These are phyloP conservation scores for Clusia tigrina DNA, from an alignment of 2,888 invertebrate genomes.

Conservation along the genomic window DNA sequence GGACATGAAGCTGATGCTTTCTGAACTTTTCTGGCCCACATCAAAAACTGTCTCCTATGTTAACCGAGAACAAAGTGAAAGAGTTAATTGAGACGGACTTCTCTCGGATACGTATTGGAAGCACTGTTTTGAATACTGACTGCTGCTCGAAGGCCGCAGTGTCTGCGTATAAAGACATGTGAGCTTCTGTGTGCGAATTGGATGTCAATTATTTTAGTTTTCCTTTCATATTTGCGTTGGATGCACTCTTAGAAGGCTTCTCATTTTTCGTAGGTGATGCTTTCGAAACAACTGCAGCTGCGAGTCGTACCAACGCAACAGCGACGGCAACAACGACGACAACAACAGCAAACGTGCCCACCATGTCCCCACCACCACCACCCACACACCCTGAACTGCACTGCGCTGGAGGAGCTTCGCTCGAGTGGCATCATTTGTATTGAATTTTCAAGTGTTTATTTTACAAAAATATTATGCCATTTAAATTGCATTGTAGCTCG, in stretches of 20 bases:
- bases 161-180: no score
- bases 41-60: no score
- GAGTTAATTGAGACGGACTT: no score
- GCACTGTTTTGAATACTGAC: no score
- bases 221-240: no score
- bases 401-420: neutral
- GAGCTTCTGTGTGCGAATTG: no score
- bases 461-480: constrained; percentile 29
- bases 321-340: neutral
- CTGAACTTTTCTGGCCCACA: no score
- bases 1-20: no score
- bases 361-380: neutral
- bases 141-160: no score
- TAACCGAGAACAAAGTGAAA: no score
- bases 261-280: neutral
- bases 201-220: neutral
- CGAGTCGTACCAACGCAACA: neutral
- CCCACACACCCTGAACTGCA: neutral
- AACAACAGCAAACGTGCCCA: neutral
- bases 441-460: constrained; percentile 34
- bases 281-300: neutral
- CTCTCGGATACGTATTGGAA: no score
- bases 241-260: neutral
- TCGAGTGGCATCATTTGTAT: neutral
- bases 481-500: constrained; percentile 1